A percentile compares a stretch with the other conserved stretches of the same genome.
phyloP scores from a whole-genome alignment of 2,888 invertebrate genomes.

The Piscicola geometra region DNA sequence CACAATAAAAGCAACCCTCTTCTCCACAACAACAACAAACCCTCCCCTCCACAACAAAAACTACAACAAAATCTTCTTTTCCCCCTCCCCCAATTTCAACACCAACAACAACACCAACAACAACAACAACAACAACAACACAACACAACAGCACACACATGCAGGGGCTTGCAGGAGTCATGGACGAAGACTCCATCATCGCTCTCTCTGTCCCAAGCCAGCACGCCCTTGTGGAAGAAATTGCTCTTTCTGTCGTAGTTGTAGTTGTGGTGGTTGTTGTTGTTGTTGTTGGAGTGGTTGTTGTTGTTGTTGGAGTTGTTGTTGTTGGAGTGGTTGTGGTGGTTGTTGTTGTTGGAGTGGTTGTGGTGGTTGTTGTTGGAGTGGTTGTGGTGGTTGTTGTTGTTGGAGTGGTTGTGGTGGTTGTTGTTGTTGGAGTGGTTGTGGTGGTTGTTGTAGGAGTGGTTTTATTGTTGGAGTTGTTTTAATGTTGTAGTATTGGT shows the following conservation, averaged over 20 bases:
- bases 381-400: no score
- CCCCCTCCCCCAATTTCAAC: neutral
- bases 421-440: no score
- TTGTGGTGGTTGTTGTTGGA: no score
- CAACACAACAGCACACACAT: slow-evolving; percentile 62
- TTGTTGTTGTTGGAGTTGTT: no score
- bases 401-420: no score
- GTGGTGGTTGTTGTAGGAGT: no score
- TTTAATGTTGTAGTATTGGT: no score
- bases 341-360: no score
- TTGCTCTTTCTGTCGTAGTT: slow-evolving; percentile 68
- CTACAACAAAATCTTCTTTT: neutral
- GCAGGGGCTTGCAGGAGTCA: slow-evolving; percentile 92
- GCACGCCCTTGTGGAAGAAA: slow-evolving; percentile 93
- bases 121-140: neutral
- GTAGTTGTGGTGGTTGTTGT: no score
- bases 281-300: neutral
- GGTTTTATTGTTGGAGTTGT: no score
- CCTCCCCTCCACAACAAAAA: neutral
- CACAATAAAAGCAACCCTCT: neutral
- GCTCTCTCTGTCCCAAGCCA: slow-evolving; percentile 96
- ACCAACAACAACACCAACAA: neutral
- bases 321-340: no score
- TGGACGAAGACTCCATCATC: slow-evolving; percentile 93
- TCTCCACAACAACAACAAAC: neutral